Conservation (phyloP, 2,113 vertebrate genomes). For the Isichthys henryi region DNA sequence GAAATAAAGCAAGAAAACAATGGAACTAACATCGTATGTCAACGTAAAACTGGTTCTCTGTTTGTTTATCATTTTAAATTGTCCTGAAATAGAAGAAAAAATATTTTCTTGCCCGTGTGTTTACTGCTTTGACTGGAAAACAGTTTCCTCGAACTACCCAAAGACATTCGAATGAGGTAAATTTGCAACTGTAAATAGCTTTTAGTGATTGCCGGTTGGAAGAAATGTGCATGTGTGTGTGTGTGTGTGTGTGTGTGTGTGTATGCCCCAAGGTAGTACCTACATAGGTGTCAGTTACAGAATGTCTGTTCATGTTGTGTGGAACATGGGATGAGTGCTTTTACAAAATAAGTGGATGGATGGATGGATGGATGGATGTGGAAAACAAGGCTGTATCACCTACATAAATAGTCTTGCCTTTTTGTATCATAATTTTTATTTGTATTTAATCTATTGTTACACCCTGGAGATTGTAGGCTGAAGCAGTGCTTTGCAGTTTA, state of each 20-base stretch:
- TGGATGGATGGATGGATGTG: background rate
- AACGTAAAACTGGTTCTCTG: background rate
- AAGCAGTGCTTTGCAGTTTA: background rate
- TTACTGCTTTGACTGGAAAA: background rate
- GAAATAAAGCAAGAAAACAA: background rate
- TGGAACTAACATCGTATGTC: background rate
- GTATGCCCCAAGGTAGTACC: background rate
- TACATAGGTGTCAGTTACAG: background rate
- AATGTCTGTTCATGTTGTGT: background rate
- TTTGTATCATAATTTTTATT: background rate
- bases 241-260: background rate
- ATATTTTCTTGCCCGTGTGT: background rate
- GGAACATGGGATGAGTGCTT: background rate
- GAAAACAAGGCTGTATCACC: background rate
- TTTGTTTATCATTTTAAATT: background rate
- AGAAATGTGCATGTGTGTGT: background rate
- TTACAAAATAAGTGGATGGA: background rate
- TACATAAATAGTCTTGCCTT: background rate
- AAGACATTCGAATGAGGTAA: background rate
- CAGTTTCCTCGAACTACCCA: background rate
- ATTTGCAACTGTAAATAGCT: background rate
- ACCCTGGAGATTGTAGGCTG: background rate
- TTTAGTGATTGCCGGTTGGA: background rate
- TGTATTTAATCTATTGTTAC: background rate
- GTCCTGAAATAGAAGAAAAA: background rate